A percentile compares a stretch with the other conserved stretches of the same genome.
These are phyloP conservation scores for Diuraphis noxia DNA, from an alignment of 1,140 invertebrate species.

Conservation along the genomic window DNA sequence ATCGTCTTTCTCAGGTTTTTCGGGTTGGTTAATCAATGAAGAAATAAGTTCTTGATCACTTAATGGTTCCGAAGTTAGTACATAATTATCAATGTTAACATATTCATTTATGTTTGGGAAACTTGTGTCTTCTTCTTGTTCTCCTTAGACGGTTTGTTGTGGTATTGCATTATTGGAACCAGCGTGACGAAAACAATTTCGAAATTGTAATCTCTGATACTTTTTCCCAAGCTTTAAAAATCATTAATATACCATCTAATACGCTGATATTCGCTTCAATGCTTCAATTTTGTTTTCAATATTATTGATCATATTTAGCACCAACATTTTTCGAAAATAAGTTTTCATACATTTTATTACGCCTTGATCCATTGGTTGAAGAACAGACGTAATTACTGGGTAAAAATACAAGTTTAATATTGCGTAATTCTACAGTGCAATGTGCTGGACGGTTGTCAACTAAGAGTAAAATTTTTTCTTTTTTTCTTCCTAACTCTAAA, in stretches of 20 bases:
- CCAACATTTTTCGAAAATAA: slow-evolving; percentile 12
- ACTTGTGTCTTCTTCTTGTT: background rate
- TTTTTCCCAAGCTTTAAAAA: slow-evolving; percentile 6
- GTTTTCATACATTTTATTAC: no score
- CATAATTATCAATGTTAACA: background rate
- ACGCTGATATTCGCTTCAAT: background rate
- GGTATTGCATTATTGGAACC: slow-evolving; percentile 1
- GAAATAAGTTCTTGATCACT: slow-evolving; percentile 12
- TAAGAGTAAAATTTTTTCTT: no score
- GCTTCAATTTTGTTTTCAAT: background rate
- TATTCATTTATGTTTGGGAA: background rate
- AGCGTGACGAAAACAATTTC: background rate
- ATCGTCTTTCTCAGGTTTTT: background rate
- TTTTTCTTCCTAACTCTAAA: no score
- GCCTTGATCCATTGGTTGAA: no score
- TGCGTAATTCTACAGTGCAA: no score
- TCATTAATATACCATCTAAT: background rate
- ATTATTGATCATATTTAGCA: slow-evolving; percentile 11
- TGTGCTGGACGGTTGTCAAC: no score
- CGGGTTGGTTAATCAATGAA: background rate
- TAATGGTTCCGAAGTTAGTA: background rate
- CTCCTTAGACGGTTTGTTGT: background rate
- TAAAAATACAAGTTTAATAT: no score
- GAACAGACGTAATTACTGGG: no score
- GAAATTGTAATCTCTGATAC: background rate